A percentile compares a stretch with the other conserved stretches of the same genome.
These are phyloP conservation scores for Tenthredo amoena DNA, from an alignment of 2,888 invertebrate genomes.

Conservation along the genomic window DNA sequence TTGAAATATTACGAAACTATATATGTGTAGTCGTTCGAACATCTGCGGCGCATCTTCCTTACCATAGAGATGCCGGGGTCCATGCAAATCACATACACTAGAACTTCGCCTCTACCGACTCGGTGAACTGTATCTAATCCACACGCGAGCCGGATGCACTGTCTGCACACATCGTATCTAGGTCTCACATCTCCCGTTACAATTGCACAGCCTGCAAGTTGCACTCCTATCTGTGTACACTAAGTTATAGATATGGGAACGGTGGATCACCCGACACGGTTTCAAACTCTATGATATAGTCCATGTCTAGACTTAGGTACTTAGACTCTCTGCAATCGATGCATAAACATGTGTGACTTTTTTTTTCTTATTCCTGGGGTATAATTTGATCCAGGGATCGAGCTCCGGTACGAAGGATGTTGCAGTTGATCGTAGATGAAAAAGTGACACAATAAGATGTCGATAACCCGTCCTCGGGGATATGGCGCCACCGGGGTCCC, in stretches of 20 bases:
- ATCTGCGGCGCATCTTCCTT: conserved; percentile 18
- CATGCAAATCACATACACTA: conserved; percentile 34
- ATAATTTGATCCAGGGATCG: background rate
- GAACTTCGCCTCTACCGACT: background rate
- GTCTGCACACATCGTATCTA: conserved; percentile 63
- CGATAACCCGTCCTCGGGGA: conserved; percentile 36
- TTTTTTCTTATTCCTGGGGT: background rate
- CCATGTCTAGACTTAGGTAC: background rate
- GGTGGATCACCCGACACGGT: conserved; percentile 12
- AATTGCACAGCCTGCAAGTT: conserved; percentile 35
- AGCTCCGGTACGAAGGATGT: background rate
- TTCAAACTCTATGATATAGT: conserved; percentile 2
- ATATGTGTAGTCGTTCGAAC: background rate
- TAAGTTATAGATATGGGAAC: background rate
- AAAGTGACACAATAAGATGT: conserved; percentile 35
- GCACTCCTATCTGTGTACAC: background rate
- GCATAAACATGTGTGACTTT: background rate
- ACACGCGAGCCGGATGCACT: conserved; percentile 62
- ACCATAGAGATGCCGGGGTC: background rate
- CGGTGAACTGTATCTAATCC: conserved; percentile 38
- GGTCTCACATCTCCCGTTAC: conserved; percentile 55
- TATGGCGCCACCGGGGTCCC: conserved; percentile 13
- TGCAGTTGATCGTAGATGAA: background rate
- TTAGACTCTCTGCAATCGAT: conserved; percentile 8
- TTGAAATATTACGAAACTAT: conserved; percentile 25